Percentiles rank a stretch among this genome's conserved stretches.
These are phyloP conservation scores for Drosophila kepulauana DNA, from an alignment of 1,140 invertebrate genomes.

Conservation along the genomic window DNA sequence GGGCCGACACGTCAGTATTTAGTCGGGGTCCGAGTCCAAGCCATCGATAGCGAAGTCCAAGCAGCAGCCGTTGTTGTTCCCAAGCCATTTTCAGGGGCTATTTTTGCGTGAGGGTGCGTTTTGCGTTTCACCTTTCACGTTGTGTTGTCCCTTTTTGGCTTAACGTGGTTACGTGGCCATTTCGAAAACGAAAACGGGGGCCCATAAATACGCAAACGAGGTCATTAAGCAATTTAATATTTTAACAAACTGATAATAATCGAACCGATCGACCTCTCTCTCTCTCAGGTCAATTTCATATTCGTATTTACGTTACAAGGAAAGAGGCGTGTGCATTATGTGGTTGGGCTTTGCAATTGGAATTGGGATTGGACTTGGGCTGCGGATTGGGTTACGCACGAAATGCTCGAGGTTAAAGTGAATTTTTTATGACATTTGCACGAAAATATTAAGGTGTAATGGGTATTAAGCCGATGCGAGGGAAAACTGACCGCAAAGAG, in stretches of 20 bases:
- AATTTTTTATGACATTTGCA: slow-evolving; percentile 79
- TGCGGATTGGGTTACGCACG: slow-evolving; percentile 67
- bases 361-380: not conserved
- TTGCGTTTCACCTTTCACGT: no score
- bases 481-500: slow-evolving; percentile 54
- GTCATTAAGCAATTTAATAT: slow-evolving; percentile 84
- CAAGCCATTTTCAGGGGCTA: slow-evolving; percentile 34
- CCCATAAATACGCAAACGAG: slow-evolving; percentile 64
- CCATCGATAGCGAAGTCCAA: slow-evolving; percentile 15
- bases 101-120: slow-evolving; percentile 6
- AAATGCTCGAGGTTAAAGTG: slow-evolving; percentile 66
- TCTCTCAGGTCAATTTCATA: slow-evolving; percentile 4
- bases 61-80: slow-evolving; percentile 61
- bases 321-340: slow-evolving; percentile 4
- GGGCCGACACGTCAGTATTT: slow-evolving; percentile 62
- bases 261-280: slow-evolving; percentile 55
- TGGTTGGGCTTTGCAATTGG: slow-evolving; percentile 12
- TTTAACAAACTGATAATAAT: slow-evolving; percentile 82
- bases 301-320: not conserved
- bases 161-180: slow-evolving; percentile 68
- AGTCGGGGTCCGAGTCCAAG: slow-evolving; percentile 28
- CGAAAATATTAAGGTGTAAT: slow-evolving; percentile 81
- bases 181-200: slow-evolving; percentile 23
- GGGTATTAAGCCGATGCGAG: slow-evolving; percentile 61
- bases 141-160: slow-evolving; percentile 39